Evolutionary conservation across 2,113 vertebrate genomes (phyloP).

Genomic region (Alligator mississippiensis): DNA sequence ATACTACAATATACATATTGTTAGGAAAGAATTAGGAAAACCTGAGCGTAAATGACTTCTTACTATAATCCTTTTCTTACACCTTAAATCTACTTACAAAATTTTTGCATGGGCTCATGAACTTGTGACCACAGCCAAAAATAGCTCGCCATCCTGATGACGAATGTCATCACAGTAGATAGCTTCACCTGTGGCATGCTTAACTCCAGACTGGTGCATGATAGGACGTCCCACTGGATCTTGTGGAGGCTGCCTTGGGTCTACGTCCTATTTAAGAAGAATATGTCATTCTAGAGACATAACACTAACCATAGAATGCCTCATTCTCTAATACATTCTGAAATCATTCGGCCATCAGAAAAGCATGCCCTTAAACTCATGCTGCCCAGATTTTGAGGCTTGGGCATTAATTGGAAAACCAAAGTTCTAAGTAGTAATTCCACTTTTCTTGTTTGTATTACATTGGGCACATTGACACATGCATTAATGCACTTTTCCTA

Average conservation of each 20-base stretch:
- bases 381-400: not conserved
- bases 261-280: constrained; percentile 76
- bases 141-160: constrained; percentile 81
- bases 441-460: not conserved
- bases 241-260: constrained; percentile 73
- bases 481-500: too few relatives aligned
- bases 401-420: not conserved
- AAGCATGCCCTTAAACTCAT: not conserved
- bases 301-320: not conserved
- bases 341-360: not conserved
- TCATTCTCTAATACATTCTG: not conserved
- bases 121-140: constrained; percentile 85
- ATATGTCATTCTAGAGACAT: not conserved
- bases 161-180: constrained; percentile 86
- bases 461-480: too few relatives aligned
- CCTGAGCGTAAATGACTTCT: not conserved
- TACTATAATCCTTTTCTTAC: not conserved
- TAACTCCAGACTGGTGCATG: constrained; percentile 83
- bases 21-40: not conserved
- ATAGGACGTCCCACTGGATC: constrained; percentile 86
- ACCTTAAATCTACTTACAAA: constrained; percentile 67
- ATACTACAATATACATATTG: not conserved
- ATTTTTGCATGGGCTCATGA: constrained; percentile 83
- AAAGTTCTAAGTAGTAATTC: not conserved
- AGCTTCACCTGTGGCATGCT: constrained; percentile 88